Evolutionary conservation across 2,113 vertebrate species (phyloP).

Genomic region (Pelvicachromis taeniatus): DNA sequence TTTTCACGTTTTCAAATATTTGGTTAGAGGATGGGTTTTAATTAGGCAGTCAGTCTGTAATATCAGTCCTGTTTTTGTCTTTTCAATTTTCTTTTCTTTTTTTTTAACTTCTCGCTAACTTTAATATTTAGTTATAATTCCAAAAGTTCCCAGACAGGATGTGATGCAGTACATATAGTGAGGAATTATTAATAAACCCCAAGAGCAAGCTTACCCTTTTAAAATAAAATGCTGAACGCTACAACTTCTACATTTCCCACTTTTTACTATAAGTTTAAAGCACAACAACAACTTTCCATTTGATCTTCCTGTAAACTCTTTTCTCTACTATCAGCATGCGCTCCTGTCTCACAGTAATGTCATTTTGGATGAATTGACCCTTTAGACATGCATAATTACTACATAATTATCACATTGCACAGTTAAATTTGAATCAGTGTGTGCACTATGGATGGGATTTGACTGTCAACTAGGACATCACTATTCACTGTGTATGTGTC

Average conservation of each 20-base stretch:
- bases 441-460: background rate
- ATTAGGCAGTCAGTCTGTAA: background rate
- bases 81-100: background rate
- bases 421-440: background rate
- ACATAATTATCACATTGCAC: conserved; percentile 13
- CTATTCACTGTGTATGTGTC: background rate
- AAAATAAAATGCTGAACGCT: background rate
- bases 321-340: background rate
- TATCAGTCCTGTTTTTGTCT: background rate
- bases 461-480: conserved; percentile 13
- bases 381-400: background rate
- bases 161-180: background rate
- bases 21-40: background rate
- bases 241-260: background rate
- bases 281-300: background rate
- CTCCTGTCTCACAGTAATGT: background rate
- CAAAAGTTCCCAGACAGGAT: background rate
- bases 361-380: background rate
- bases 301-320: background rate
- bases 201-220: background rate
- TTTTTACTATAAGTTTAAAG: background rate
- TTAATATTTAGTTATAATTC: background rate
- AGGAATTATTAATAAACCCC: background rate
- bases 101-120: background rate
- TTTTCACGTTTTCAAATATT: background rate